Base-by-base conservation (phyloP, 2,888 invertebrate genomes). In the Athrips mouffetella region DNA sequence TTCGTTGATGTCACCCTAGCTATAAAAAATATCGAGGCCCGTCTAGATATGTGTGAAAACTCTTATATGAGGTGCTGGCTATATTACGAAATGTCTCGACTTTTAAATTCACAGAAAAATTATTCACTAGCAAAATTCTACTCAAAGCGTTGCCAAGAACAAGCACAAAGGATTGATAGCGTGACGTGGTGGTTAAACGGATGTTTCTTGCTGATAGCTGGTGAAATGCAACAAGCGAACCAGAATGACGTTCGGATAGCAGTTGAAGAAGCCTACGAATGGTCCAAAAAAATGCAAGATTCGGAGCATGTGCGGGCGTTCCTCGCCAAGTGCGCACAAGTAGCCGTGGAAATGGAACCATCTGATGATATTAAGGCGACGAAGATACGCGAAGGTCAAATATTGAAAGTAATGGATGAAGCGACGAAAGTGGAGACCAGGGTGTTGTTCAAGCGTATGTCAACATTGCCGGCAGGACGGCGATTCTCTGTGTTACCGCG, bases 141-240 rank as follows among this genome's bases (percentile, higher is more conserved):
- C 53, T 84, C 80, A 0, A 87, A 87, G 54, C 73, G 83, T 25
- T 87, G 87, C 52, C 87, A 88, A 53, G 67, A 74, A 45, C 83
- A 87, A 54, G 84, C 87, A 46, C 73, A 78, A 47, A 80, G 82
- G 50, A 52, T 87, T 21, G 67, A 70, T 20, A 86, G 65, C 51
- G 63, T 70, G 1, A 76, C 80, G 0, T 88, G 87, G 87, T 88
- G 87, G 87, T 54, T 87, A 10, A 86, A 87, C 53, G 86, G 83
- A 1, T 76, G 76, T 30, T 86, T 88, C 45, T 80, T 78, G 1
- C n/a, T n/a, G n/a, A n/a, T n/a, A n/a, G n/a, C n/a, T n/a, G n/a
- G n/a, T n/a, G n/a, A n/a, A n/a, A n/a, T 88, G 85, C 85, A 86
- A 55, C 87, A 88, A 62, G 80, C 80, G 3, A 88, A 88, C 47